These are phyloP conservation scores for Drosophila testacea DNA, from an alignment of 2,888 invertebrate species.

Conservation along the genomic window DNA sequence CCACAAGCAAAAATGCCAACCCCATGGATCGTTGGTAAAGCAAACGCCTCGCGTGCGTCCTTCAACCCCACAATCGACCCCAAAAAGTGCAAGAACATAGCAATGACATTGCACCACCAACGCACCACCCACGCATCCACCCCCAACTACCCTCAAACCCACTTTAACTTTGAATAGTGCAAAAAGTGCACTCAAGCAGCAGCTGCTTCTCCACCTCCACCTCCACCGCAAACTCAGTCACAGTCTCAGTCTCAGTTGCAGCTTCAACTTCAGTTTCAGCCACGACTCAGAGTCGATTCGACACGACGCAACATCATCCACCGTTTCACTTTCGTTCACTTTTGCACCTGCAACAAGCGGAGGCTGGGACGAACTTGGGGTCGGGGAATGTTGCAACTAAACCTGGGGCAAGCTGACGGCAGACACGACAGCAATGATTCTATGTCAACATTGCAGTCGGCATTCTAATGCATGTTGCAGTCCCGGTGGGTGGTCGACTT, in stretches of 20 bases:
- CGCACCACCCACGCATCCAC: slow-evolving; percentile 14
- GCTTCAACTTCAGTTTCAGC: neutral
- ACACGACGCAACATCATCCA: slow-evolving; percentile 54
- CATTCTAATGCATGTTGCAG: slow-evolving; percentile 55
- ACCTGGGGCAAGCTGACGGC: slow-evolving; percentile 32
- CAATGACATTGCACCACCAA: slow-evolving; percentile 50
- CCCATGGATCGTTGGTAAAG: slow-evolving; percentile 25
- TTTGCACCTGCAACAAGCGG: slow-evolving; percentile 64
- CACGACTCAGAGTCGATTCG: neutral
- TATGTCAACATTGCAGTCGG: slow-evolving; percentile 67
- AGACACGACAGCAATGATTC: slow-evolving; percentile 60
- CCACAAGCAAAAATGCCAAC: slow-evolving; percentile 31
- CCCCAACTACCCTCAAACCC: slow-evolving; percentile 19
- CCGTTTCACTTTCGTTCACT: slow-evolving; percentile 72
- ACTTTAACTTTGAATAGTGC: slow-evolving; percentile 74
- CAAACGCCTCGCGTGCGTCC: slow-evolving; percentile 62
- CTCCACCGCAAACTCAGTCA: slow-evolving; percentile 2
- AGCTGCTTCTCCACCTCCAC: slow-evolving; percentile 28
- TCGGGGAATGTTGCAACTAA: slow-evolving; percentile 51
- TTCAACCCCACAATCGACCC: slow-evolving; percentile 56
- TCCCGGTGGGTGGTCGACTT: slow-evolving; percentile 43
- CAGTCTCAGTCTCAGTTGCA: neutral
- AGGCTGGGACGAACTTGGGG: neutral
- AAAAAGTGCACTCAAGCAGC: slow-evolving; percentile 78
- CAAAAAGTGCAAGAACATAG: slow-evolving; percentile 49